A percentile compares a stretch with the other conserved stretches of the same genome.
These are phyloP conservation scores for Rhorus exstirpatorius DNA, from an alignment of 2,888 invertebrate genomes.

Conservation along the genomic window DNA sequence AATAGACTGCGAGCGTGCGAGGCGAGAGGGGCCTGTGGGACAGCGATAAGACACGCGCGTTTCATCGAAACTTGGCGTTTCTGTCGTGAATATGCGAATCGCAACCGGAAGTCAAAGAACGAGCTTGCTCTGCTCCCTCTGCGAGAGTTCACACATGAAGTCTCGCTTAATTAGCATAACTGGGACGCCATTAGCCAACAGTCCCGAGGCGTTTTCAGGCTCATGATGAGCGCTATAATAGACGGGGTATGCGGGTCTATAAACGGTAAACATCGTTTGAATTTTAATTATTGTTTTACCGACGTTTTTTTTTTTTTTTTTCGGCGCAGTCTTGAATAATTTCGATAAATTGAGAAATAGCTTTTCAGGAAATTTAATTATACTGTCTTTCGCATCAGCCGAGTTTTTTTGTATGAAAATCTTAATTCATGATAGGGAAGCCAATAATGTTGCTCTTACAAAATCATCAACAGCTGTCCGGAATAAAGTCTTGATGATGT, in stretches of 20 bases:
- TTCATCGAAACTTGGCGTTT: constrained; percentile 22
- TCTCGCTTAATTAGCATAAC: constrained; percentile 62
- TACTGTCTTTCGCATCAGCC: too few species aligned
- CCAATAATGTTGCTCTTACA: too few species aligned
- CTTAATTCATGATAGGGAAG: too few species aligned
- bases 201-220: constrained; percentile 44
- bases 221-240: constrained; percentile 4
- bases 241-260: neutral
- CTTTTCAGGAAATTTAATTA: neutral
- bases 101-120: constrained; percentile 48
- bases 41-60: constrained; percentile 66
- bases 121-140: neutral
- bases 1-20: constrained; percentile 26
- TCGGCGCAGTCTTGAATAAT: neutral
- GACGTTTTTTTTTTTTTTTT: neutral
- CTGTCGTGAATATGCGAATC: constrained; percentile 32
- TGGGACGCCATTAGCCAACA: constrained; percentile 31
- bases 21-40: constrained; percentile 23
- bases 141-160: constrained; percentile 40
- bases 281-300: neutral
- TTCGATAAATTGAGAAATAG: neutral
- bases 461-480: too few species aligned
- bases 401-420: too few species aligned
- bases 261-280: neutral
- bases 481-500: too few species aligned